phyloP scores from a whole-genome alignment of 2,888 invertebrate genomes.

The Liodrosophila aerea region DNA sequence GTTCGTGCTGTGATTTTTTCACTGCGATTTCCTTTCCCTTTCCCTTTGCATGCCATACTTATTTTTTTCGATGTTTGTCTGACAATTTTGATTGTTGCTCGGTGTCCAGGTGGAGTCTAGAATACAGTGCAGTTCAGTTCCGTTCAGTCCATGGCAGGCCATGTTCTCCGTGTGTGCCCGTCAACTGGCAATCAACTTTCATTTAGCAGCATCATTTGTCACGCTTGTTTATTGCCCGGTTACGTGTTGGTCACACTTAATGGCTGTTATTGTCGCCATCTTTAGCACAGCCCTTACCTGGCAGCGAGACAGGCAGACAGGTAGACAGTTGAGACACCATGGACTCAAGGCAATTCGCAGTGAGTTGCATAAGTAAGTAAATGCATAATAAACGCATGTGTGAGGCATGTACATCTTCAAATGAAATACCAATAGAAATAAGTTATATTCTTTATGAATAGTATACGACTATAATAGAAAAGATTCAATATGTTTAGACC shows the following conservation, averaged over 20 bases:
- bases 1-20: slow-evolving; percentile 56
- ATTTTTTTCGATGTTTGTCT: slow-evolving; percentile 38
- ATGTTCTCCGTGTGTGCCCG: slow-evolving; percentile 70
- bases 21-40: neutral
- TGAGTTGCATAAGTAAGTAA: no score
- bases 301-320: neutral
- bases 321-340: no score
- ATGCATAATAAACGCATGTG: no score
- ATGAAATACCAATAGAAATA: no score
- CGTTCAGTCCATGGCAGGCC: slow-evolving; percentile 24
- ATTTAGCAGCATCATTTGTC: slow-evolving; percentile 82
- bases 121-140: neutral
- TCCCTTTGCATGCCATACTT: neutral
- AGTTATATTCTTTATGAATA: no score
- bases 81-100: slow-evolving; percentile 66
- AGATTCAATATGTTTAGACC: no score
- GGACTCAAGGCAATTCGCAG: no score
- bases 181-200: slow-evolving; percentile 81
- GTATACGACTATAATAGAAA: no score
- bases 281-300: neutral
- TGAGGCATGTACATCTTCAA: no score
- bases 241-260: slow-evolving; percentile 71
- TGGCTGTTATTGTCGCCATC: slow-evolving; percentile 65
- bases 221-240: slow-evolving; percentile 79
- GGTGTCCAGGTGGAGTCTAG: slow-evolving; percentile 3